These are phyloP conservation scores for Agrochola lychnidis DNA, from an alignment of 2,888 invertebrate genomes.

Conservation along the genomic window DNA sequence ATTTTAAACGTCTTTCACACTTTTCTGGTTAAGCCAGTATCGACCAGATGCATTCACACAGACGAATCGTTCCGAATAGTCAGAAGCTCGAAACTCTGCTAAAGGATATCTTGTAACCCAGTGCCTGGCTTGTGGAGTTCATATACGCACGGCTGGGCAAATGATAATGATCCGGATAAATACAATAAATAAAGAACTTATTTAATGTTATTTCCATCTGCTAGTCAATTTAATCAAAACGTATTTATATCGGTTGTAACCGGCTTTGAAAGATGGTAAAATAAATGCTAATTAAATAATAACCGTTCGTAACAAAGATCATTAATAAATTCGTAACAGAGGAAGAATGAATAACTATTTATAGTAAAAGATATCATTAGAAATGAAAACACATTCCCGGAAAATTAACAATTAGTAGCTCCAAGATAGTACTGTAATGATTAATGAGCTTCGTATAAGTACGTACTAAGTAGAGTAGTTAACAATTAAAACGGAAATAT, in stretches of 20 bases:
- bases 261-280: neutral
- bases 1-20: neutral
- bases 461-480: slow-evolving; percentile 40
- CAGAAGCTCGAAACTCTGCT: neutral
- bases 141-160: neutral
- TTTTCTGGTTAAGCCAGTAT: neutral
- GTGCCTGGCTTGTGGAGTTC: neutral
- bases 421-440: slow-evolving; percentile 14
- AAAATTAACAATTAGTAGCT: slow-evolving; percentile 31
- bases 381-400: slow-evolving; percentile 5
- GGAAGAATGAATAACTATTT: neutral
- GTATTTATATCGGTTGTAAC: no score
- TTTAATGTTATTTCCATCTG: no score
- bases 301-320: neutral
- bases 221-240: no score
- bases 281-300: neutral
- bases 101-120: neutral
- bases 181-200: no score
- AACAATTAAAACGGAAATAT: slow-evolving; percentile 46
- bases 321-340: neutral
- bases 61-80: no score
- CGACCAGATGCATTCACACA: neutral
- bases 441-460: slow-evolving; percentile 32
- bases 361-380: neutral
- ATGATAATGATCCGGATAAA: neutral